phyloP scores from a whole-genome alignment of 2,797 vertebrate genomes.

The Poecile montanus region DNA sequence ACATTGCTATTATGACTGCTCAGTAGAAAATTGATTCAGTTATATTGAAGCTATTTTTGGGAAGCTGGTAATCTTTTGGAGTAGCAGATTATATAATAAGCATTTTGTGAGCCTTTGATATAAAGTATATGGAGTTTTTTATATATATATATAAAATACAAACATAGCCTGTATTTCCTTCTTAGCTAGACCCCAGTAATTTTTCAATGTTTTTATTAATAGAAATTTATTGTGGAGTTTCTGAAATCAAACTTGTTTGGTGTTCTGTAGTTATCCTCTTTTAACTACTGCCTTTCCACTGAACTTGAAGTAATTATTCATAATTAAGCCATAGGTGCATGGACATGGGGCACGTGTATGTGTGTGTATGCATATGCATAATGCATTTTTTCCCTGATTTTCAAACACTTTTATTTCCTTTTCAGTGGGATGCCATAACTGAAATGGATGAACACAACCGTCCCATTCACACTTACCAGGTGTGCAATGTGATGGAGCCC shows the following conservation, averaged over 20 bases:
- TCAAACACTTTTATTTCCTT: slow-evolving; percentile 6
- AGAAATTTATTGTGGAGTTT: background rate
- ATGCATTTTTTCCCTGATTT: background rate
- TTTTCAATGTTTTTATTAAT: background rate
- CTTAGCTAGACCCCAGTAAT: fast-evolving
- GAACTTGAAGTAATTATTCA: background rate
- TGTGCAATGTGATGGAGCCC: slow-evolving; percentile 96
- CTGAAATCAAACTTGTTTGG: background rate
- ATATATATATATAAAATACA: background rate
- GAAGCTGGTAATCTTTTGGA: background rate
- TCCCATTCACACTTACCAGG: slow-evolving; percentile 95
- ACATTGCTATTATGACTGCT: background rate
- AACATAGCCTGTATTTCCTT: background rate
- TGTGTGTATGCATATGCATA: background rate
- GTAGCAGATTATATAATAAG: background rate
- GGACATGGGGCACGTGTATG: fast-evolving
- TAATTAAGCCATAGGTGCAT: background rate
- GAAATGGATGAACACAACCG: slow-evolving; percentile 96
- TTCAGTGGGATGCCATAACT: slow-evolving; percentile 94
- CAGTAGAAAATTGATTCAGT: background rate
- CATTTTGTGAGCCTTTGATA: background rate
- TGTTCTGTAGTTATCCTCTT: background rate
- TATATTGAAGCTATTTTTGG: background rate
- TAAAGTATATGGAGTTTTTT: background rate
- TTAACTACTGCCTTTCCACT: background rate